Percentiles rank a stretch among this genome's conserved stretches.
Conservation (phyloP, 2,888 invertebrate genomes). For the Melanchra persicariae region DNA sequence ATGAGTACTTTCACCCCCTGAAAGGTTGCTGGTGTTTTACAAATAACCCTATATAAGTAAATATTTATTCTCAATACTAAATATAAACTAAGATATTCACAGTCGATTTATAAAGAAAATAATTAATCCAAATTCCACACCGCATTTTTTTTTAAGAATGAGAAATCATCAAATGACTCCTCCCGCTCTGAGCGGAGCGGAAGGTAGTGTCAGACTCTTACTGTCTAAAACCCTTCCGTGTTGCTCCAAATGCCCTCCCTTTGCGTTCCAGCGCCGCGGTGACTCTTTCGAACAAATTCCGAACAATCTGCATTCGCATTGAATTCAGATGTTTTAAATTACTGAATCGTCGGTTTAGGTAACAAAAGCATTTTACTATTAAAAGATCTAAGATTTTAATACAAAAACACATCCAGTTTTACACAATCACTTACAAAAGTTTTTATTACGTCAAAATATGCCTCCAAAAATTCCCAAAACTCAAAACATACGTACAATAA, state of each 20-base stretch:
- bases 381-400: not conserved
- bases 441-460: constrained; percentile 34
- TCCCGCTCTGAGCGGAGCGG: too few species aligned
- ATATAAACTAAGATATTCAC: not conserved
- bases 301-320: not conserved
- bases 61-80: not conserved
- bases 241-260: too few species aligned
- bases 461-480: constrained; percentile 26
- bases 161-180: too few species aligned
- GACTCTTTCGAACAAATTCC: too few species aligned
- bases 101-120: not conserved
- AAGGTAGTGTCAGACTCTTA: too few species aligned
- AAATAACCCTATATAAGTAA: too few species aligned
- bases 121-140: not conserved
- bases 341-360: not conserved
- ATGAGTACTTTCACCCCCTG: too few species aligned
- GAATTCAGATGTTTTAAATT: not conserved
- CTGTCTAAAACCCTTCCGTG: too few species aligned
- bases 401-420: not conserved
- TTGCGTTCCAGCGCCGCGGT: too few species aligned
- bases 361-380: not conserved
- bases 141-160: too few species aligned
- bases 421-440: constrained; percentile 27
- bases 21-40: too few species aligned
- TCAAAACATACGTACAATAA: constrained; percentile 56